Percentiles rank a stretch among this genome's conserved stretches.
phyloP scores from a whole-genome alignment of 2,888 invertebrate species.

The Brenthis daphne region DNA sequence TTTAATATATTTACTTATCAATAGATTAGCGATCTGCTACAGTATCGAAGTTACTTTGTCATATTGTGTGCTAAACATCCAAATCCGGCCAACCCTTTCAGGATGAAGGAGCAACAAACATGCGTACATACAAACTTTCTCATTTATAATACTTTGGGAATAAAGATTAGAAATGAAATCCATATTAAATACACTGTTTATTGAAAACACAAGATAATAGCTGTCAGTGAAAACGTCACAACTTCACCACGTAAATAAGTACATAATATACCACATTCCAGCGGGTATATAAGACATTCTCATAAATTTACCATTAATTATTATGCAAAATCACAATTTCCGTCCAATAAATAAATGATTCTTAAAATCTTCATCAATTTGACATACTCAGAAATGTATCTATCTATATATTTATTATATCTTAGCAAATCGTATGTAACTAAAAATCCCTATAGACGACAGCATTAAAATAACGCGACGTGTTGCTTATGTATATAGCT shows the following conservation, averaged over 20 bases:
- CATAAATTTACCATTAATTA: conserved; percentile 18
- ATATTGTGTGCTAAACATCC: too few relatives aligned
- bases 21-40: too few relatives aligned
- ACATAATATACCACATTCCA: conserved; percentile 23
- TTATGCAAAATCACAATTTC: conserved; percentile 45
- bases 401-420: neutral
- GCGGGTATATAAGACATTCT: conserved; percentile 34
- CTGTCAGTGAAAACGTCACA: conserved; percentile 66
- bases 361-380: conserved; percentile 47
- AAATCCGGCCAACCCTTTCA: too few relatives aligned
- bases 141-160: too few relatives aligned
- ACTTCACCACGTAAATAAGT: conserved; percentile 38
- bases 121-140: too few relatives aligned
- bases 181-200: conserved; percentile 49
- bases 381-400: conserved; percentile 48
- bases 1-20: too few relatives aligned
- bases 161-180: conserved; percentile 9
- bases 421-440: conserved; percentile 5
- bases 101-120: too few relatives aligned
- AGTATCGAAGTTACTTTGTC: too few relatives aligned
- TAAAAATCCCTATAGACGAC: conserved; percentile 6
- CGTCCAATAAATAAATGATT: conserved; percentile 27
- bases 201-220: conserved; percentile 63
- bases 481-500: conserved; percentile 28
- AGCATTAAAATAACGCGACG: conserved; percentile 15